These are phyloP conservation scores for Cerastoderma edule DNA, from an alignment of 2,888 invertebrate genomes.

Conservation along the genomic window DNA sequence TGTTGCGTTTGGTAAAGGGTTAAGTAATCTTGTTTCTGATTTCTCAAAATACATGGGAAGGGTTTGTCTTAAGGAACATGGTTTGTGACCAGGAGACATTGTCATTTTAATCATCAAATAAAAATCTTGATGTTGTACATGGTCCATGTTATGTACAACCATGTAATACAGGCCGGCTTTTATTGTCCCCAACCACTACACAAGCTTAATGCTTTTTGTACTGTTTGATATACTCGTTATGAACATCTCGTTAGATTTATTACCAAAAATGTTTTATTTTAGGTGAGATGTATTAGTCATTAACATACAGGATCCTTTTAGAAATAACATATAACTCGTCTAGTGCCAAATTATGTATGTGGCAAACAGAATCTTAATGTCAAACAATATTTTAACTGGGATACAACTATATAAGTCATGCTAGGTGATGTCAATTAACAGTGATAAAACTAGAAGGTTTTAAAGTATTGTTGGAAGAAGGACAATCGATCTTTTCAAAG, in stretches of 20 bases:
- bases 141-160: slow-evolving; percentile 1
- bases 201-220: slow-evolving; percentile 1
- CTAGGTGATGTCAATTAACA: too few relatives aligned
- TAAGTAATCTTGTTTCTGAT: background rate
- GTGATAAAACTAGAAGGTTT: too few relatives aligned
- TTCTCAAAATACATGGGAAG: background rate
- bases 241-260: slow-evolving; percentile 12
- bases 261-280: slow-evolving; percentile 4
- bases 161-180: slow-evolving; percentile 23
- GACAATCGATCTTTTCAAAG: too few relatives aligned
- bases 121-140: slow-evolving; percentile 11
- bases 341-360: too few relatives aligned
- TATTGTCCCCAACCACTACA: slow-evolving; percentile 24
- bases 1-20: background rate
- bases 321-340: too few relatives aligned
- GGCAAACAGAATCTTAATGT: too few relatives aligned
- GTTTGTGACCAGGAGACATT: slow-evolving; percentile 27
- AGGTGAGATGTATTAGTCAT: slow-evolving; percentile 4
- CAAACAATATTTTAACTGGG: too few relatives aligned
- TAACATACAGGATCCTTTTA: background rate
- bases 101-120: slow-evolving; percentile 36
- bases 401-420: too few relatives aligned
- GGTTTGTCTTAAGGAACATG: slow-evolving; percentile 14
- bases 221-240: slow-evolving; percentile 27
- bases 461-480: too few relatives aligned